Base-by-base conservation (phyloP, 2,797 vertebrate genomes). In the Labeo calbasu region DNA sequence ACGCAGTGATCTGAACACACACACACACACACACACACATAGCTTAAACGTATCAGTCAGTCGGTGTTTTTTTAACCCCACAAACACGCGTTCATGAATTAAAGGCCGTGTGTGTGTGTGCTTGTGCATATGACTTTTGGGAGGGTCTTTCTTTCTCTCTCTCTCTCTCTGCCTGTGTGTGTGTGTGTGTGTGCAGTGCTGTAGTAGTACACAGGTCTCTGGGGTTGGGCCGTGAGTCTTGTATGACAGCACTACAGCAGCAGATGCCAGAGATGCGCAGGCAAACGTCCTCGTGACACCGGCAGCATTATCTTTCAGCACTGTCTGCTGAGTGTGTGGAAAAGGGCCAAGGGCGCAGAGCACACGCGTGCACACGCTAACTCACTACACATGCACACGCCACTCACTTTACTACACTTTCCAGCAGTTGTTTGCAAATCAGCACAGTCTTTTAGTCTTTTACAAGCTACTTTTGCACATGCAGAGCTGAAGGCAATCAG, bases 191-290 rank as follows among this genome's bases (percentile, higher is more conserved):
- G 14, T 63, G 63, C 71, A 46, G 43, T 10, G 55, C 50, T 68
- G 72, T 55, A 21, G 72, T 83, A 17, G 63, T 51, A 70, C 46
- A 51, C 48, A 63, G 59, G 77, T 70, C 85, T 80, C 81, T 68
- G 69, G 78, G 86, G 82, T 70, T 66, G 53, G 59, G 51, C 77
- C 28, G 63, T 59, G 59, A 46, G 81, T 55, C 66, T 71, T 86
- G 86, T 85, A 83, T 84, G 84, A 87, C 88, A 85, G 79, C 23
- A 9, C 77, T 68, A 57, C 77, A 77, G 79, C 81, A 82, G 81
- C 79, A 85, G 84, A 87, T 85, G 81, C 75, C 71, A 83, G 81
- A 83, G 85, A 79, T 80, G 83, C 72, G 53, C 72, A 79, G 77
- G 21, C 57, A 83, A 77, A 85, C 36, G 87, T 84, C 86, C 43